These are phyloP conservation scores for Platysteira castanea DNA, from an alignment of 2,113 vertebrate genomes.

Conservation along the genomic window DNA sequence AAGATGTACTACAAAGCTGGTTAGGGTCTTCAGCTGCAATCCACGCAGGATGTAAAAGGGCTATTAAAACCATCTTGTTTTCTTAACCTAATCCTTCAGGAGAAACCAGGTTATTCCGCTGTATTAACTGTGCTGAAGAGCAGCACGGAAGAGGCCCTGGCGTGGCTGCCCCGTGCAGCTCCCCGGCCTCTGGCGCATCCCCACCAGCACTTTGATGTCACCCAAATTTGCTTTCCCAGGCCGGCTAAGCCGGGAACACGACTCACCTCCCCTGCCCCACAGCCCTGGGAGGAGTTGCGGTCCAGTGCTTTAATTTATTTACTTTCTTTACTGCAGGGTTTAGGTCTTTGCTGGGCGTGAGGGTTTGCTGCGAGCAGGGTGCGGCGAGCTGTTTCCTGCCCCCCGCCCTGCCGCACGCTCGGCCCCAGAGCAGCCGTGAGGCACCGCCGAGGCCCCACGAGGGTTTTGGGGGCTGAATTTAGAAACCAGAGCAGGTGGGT, in stretches of 20 bases:
- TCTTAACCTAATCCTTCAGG: constrained; percentile 15
- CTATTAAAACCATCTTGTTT: background rate
- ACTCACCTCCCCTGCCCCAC: background rate
- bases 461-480: background rate
- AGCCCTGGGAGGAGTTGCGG: background rate
- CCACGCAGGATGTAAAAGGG: background rate
- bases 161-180: accelerated
- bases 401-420: background rate
- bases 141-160: background rate
- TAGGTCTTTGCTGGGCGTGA: background rate
- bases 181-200: accelerated
- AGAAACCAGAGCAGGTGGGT: background rate
- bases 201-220: accelerated
- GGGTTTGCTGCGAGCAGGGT: background rate
- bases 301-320: background rate
- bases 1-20: background rate
- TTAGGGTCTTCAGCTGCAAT: background rate
- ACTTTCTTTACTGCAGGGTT: background rate
- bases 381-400: constrained; percentile 39
- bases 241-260: accelerated
- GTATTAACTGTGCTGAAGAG: background rate
- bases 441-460: background rate
- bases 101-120: background rate
- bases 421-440: background rate
- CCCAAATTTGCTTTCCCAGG: background rate